phyloP scores from a whole-genome alignment of 2,797 vertebrate species.

The Sylvia borin region DNA sequence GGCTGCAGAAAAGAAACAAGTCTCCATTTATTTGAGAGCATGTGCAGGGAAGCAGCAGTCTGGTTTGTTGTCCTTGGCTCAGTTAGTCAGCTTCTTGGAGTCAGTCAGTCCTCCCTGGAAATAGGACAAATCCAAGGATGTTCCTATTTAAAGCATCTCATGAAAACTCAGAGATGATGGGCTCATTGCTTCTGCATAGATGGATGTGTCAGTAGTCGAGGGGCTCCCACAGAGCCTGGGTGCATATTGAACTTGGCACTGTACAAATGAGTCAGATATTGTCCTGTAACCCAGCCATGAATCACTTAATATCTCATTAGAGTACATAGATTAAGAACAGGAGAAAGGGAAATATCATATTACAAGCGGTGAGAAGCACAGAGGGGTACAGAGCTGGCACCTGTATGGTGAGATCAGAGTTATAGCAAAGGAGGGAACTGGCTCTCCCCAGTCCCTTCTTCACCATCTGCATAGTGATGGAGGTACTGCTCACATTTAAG shows the following conservation, averaged over 20 bases:
- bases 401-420: neutral
- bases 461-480: neutral
- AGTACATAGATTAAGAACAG: neutral
- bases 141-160: neutral
- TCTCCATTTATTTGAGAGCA: neutral
- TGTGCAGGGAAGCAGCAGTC: accelerated
- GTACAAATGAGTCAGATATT: neutral
- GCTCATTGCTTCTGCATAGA: neutral
- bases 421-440: neutral
- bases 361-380: neutral
- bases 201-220: neutral
- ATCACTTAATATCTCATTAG: neutral
- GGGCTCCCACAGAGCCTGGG: neutral
- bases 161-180: neutral
- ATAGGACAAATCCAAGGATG: neutral
- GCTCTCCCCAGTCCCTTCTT: neutral
- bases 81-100: neutral
- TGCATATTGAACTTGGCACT: neutral
- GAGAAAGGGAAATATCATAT: neutral
- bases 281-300: neutral
- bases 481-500: neutral
- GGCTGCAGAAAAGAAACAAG: neutral
- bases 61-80: neutral
- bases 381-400: neutral
- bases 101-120: neutral